phyloP scores from a whole-genome alignment of 2,113 vertebrate species.

The Haemorhous mexicanus region DNA sequence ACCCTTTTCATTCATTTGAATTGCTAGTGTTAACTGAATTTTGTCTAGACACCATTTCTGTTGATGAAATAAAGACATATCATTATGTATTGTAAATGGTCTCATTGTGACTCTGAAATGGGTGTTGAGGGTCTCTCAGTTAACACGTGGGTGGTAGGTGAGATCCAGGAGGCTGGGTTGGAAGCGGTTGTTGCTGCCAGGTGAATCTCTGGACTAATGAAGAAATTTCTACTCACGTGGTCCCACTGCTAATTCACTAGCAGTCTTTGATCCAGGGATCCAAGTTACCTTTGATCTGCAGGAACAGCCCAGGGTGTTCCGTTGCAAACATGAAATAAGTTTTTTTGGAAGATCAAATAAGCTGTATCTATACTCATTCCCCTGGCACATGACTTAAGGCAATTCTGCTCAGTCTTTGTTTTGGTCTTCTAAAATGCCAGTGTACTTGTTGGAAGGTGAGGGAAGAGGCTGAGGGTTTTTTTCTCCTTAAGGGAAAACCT shows the following conservation, averaged over 20 bases:
- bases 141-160: accelerated
- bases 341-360: slow-evolving; percentile 26
- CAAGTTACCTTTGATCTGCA: slow-evolving; percentile 17
- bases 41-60: slow-evolving; percentile 99
- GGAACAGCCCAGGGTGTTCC: not conserved
- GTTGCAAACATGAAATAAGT: not conserved
- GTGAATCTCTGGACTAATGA: not conserved
- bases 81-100: slow-evolving; percentile 83
- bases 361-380: not conserved
- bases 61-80: slow-evolving; percentile 99
- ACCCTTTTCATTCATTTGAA: slow-evolving; percentile 94
- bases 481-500: not conserved
- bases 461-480: not conserved
- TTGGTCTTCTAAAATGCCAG: not conserved
- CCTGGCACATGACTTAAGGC: not conserved
- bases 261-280: not conserved
- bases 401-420: not conserved
- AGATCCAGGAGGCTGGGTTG: not conserved
- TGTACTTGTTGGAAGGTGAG: not conserved
- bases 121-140: not conserved
- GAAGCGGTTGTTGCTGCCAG: not conserved
- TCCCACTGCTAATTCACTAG: not conserved
- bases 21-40: slow-evolving; percentile 98
- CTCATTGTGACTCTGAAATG: slow-evolving; percentile 25
- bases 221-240: not conserved